phyloP scores from a whole-genome alignment of 2,113 vertebrate genomes.

The Neolamprologus sp. region DNA sequence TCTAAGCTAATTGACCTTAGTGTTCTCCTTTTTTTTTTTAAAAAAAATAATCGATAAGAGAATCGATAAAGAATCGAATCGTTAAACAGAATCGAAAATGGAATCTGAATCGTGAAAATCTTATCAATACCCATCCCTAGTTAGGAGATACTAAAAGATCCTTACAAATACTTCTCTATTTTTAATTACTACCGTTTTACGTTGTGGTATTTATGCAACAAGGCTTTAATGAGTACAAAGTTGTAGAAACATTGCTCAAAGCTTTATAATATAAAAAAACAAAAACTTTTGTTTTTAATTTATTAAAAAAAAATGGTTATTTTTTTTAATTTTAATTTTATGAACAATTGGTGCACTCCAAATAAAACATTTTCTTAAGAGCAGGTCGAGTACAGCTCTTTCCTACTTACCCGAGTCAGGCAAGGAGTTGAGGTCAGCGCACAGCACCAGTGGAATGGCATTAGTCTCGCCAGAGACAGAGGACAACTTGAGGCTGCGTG shows the following conservation, averaged over 20 bases:
- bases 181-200: not conserved
- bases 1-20: no score
- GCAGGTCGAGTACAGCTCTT: not conserved
- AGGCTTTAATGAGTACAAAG: not conserved
- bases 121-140: no score
- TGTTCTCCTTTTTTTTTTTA: no score
- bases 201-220: not conserved
- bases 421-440: conserved; percentile 96
- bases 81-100: no score
- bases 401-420: conserved; percentile 86
- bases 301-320: not conserved
- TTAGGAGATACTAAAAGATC: not conserved
- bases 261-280: not conserved
- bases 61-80: no score
- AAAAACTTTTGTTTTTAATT: not conserved
- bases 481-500: conserved; percentile 85
- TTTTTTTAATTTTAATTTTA: not conserved
- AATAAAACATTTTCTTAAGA: not conserved
- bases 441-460: conserved; percentile 92
- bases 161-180: not conserved
- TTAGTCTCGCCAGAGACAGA: conserved; percentile 84
- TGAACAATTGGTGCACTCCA: not conserved
- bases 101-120: no score
- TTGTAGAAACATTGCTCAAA: not conserved
- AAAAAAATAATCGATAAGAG: no score